Conservation (phyloP, 2,113 vertebrate genomes). For the Embiotoca jacksoni region DNA sequence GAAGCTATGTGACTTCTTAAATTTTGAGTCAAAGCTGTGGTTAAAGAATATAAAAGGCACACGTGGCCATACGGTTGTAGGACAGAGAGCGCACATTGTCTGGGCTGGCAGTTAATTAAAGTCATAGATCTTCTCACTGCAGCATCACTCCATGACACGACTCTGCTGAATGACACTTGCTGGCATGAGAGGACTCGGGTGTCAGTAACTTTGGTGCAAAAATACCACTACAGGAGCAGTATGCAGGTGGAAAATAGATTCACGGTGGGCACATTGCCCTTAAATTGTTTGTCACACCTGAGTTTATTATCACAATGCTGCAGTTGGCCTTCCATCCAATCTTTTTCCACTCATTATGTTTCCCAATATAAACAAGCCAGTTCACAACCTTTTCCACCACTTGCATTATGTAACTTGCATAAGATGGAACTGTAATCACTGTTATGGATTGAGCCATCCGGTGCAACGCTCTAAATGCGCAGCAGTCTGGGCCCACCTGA, state of each 20-base stretch:
- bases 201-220: neutral
- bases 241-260: neutral
- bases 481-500: too few relatives aligned
- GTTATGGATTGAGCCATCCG: too few relatives aligned
- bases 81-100: neutral
- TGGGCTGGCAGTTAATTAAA: slow-evolving; percentile 37
- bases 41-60: slow-evolving; percentile 3
- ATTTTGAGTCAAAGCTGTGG: neutral
- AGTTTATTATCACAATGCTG: neutral
- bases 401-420: too few relatives aligned
- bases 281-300: neutral
- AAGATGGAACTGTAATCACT: too few relatives aligned
- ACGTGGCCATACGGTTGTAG: neutral
- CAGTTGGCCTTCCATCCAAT: neutral
- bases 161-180: slow-evolving; percentile 13
- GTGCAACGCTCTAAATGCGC: too few relatives aligned
- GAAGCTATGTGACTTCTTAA: neutral
- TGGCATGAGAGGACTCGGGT: slow-evolving; percentile 10
- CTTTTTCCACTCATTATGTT: too few relatives aligned
- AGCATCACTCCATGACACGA: slow-evolving; percentile 17
- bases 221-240: neutral
- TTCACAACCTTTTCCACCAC: too few relatives aligned
- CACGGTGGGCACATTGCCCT: neutral
- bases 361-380: too few relatives aligned
- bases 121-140: slow-evolving; percentile 24